These are phyloP conservation scores for Cepaea hortensis DNA, from an alignment of 2,888 invertebrate genomes.

Conservation along the genomic window DNA sequence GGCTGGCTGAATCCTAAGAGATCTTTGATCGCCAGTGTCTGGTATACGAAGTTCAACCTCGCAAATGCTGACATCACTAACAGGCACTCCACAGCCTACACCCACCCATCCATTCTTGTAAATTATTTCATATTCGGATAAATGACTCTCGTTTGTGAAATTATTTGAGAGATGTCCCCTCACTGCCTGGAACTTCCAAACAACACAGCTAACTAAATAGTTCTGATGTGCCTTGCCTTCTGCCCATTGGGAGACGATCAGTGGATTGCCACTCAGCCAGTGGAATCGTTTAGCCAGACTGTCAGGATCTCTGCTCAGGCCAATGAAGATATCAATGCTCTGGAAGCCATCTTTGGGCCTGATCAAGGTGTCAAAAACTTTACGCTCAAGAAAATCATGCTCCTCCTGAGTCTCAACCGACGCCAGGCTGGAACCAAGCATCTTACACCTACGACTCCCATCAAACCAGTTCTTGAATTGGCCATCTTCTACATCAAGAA, in stretches of 20 bases:
- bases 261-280: conserved; percentile 12
- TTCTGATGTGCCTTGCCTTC: background rate
- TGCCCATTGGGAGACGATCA: background rate
- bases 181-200: background rate
- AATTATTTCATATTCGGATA: background rate
- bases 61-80: background rate
- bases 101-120: background rate
- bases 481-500: background rate
- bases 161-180: background rate
- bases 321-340: conserved; percentile 11
- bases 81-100: conserved; percentile 5
- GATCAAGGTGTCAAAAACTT: background rate
- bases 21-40: background rate
- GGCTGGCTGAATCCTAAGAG: background rate
- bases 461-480: background rate
- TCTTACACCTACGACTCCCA: background rate
- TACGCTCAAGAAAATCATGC: background rate
- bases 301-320: background rate
- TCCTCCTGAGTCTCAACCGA: conserved; percentile 24
- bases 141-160: background rate
- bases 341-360: background rate
- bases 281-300: background rate
- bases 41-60: background rate
- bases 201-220: background rate
- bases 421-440: background rate